Evolutionary conservation across 2,888 invertebrate species (phyloP).

Genomic region (Drosophila neotestacea): DNA sequence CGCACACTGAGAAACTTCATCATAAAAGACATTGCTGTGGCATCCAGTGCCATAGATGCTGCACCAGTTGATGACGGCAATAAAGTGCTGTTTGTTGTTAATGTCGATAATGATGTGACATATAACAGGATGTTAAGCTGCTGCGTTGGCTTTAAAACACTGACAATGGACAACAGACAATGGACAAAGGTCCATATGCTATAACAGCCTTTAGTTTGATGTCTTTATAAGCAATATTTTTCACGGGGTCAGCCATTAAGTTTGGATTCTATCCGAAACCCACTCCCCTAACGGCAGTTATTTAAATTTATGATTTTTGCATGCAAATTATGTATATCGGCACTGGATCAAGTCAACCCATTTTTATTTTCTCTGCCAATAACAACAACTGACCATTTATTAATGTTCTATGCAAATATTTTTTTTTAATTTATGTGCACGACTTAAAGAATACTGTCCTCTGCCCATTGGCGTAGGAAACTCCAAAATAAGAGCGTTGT

Average conservation of each 20-base stretch:
- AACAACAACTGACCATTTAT: constrained; percentile 54
- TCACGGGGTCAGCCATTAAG: constrained; percentile 48
- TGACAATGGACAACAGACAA: constrained; percentile 20
- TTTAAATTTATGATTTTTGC: constrained; percentile 57
- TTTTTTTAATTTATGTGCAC: constrained; percentile 41
- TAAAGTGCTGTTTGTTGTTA: constrained; percentile 75
- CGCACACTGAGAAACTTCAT: constrained; percentile 2
- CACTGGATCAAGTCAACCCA: constrained; percentile 1
- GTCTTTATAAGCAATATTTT: constrained; percentile 53
- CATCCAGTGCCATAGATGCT: constrained; percentile 12
- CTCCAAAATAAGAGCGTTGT: background rate
- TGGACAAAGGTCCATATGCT: no score
- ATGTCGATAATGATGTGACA: constrained; percentile 74
- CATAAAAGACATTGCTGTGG: constrained; percentile 18
- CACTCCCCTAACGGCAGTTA: constrained; percentile 42
- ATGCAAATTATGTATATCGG: constrained; percentile 55
- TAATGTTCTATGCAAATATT: constrained; percentile 48
- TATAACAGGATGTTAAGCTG: constrained; percentile 11
- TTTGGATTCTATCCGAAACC: background rate
- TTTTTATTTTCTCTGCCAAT: constrained; percentile 31
- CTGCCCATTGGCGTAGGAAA: background rate
- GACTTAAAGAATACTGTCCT: constrained; percentile 12
- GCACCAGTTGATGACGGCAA: constrained; percentile 67
- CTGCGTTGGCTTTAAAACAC: constrained; percentile 17
- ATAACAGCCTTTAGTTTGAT: constrained; percentile 11